phyloP scores from a whole-genome alignment of 2,113 vertebrate genomes.

The Podarcis cretensis region DNA sequence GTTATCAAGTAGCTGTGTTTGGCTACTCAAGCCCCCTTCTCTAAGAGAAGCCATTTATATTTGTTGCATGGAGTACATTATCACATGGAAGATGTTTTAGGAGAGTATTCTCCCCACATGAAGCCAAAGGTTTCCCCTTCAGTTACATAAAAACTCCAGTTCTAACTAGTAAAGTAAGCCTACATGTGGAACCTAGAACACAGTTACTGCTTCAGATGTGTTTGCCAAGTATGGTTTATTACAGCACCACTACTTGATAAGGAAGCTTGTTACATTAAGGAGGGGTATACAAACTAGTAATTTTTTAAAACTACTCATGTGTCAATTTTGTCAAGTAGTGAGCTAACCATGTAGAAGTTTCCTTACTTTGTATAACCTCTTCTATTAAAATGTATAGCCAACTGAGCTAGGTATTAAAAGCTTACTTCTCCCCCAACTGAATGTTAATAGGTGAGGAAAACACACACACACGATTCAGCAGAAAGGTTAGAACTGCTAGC shows the following conservation, averaged over 20 bases:
- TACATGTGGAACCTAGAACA: constrained; percentile 21
- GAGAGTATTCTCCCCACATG: constrained; percentile 44
- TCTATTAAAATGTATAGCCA: constrained; percentile 16
- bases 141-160: background rate
- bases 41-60: constrained; percentile 9
- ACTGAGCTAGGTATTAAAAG: background rate
- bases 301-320: background rate
- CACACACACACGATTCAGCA: constrained; percentile 35
- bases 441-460: constrained; percentile 20
- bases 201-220: constrained; percentile 50
- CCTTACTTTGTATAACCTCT: background rate
- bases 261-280: constrained; percentile 16
- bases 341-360: constrained; percentile 1
- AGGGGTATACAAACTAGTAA: constrained; percentile 35
- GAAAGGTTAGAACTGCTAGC: constrained; percentile 18
- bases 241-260: background rate
- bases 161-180: constrained; percentile 40
- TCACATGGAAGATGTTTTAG: constrained; percentile 33
- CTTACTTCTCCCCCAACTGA: background rate
- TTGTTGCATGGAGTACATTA: constrained; percentile 23
- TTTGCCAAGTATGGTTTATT: constrained; percentile 41
- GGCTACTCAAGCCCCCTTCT: constrained; percentile 43
- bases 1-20: constrained; percentile 54
- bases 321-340: rapidly evolving
- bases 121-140: constrained; percentile 47